Percentiles rank a stretch among this genome's conserved stretches.
Conservation (phyloP, 2,888 invertebrate genomes). For the Galerucella calmariensis region DNA sequence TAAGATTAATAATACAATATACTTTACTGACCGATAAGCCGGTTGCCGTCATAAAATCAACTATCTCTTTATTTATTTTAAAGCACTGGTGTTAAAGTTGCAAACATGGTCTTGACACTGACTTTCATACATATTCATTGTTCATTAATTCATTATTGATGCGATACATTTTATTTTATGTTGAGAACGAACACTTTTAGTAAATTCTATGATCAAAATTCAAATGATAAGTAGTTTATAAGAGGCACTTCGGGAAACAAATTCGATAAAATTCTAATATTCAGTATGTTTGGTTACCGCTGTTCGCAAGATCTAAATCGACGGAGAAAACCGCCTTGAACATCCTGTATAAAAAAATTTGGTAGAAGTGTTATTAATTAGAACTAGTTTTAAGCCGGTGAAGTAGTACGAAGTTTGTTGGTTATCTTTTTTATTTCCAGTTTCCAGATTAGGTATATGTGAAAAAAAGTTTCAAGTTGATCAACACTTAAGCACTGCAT, state of each 20-base stretch:
- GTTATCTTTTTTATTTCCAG: constrained; percentile 3
- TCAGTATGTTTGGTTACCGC: background rate
- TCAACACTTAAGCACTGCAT: constrained; percentile 2
- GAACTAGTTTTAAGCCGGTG: background rate
- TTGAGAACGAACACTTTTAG: no score
- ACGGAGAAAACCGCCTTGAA: background rate
- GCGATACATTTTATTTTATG: background rate
- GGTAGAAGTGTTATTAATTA: background rate
- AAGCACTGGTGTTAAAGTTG: no score
- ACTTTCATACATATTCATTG: background rate
- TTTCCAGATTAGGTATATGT: constrained; percentile 5
- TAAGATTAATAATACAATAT: no score
- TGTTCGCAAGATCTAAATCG: background rate
- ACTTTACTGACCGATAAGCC: no score
- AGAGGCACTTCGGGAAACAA: background rate
- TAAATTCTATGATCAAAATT: no score
- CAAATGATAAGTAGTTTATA: constrained; percentile 3
- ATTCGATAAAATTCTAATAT: background rate
- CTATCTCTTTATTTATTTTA: no score
- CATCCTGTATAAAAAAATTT: no score
- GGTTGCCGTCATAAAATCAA: no score
- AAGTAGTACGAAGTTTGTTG: background rate
- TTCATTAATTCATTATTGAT: constrained; percentile 4
- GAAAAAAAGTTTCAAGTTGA: constrained; percentile 2
- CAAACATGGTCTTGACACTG: no score